A percentile compares a stretch with the other conserved stretches of the same genome.
Evolutionary conservation across 1,140 invertebrate species (phyloP).

Genomic region (Nasonia longicornis): DNA sequence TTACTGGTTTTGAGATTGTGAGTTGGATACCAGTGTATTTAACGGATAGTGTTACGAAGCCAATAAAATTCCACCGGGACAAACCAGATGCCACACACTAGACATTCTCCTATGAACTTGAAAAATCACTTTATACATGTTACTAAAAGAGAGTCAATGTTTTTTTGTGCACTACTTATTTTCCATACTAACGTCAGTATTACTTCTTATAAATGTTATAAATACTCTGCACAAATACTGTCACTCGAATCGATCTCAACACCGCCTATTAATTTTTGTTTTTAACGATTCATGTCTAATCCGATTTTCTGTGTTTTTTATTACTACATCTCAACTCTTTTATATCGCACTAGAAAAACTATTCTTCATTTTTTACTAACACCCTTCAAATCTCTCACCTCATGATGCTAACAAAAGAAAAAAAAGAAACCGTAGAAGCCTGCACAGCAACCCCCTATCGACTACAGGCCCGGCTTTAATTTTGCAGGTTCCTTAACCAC

Average conservation of each 20-base stretch:
- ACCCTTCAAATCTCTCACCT: not conserved
- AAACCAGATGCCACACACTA: not conserved
- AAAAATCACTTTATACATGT: not conserved
- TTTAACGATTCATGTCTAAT: not conserved
- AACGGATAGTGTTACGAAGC: no score
- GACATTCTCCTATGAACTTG: not conserved
- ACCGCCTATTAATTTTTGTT: not conserved
- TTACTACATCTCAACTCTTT: no score
- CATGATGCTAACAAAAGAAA: not conserved
- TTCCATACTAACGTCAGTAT: no score
- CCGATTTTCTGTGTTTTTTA: no score
- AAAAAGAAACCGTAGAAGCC: no score
- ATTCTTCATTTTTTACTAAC: not conserved
- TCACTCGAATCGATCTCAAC: not conserved
- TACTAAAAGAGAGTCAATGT: not conserved
- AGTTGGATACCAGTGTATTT: not conserved
- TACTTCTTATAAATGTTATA: no score
- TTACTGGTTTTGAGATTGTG: not conserved
- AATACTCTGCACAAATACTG: not conserved
- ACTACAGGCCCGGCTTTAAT: constrained; percentile 3
- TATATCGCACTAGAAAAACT: no score
- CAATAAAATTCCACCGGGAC: no score
- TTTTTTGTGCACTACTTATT: no score
- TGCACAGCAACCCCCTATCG: not conserved
- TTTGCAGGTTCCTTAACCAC: constrained; percentile 40